A percentile compares a stretch with the other conserved stretches of the same genome.
These are phyloP conservation scores for Herpetotheres cachinnans DNA, from an alignment of 2,113 vertebrate genomes.

Conservation along the genomic window DNA sequence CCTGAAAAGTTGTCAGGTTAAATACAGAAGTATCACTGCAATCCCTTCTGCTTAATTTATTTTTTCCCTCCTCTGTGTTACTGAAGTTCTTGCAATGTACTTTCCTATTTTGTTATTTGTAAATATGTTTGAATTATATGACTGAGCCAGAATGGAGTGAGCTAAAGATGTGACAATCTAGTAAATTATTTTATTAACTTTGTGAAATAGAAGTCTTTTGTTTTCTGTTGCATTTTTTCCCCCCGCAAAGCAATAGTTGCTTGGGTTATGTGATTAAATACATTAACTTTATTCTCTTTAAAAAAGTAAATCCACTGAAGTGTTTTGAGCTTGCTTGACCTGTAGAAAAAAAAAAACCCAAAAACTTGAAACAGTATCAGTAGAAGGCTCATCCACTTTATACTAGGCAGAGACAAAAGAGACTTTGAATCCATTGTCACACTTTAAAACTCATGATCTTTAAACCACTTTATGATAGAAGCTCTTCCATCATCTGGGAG, in stretches of 20 bases:
- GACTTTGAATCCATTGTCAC: neutral
- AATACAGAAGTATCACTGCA: neutral
- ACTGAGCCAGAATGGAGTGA: neutral
- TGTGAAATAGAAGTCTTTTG: neutral
- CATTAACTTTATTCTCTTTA: neutral
- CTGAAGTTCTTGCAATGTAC: neutral
- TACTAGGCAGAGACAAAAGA: neutral
- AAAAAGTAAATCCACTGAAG: neutral
- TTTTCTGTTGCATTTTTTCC: neutral
- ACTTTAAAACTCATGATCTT: neutral
- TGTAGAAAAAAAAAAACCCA: neutral
- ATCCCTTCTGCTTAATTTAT: neutral
- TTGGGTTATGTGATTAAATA: neutral
- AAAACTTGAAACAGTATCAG: neutral
- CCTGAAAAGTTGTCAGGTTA: slow-evolving; percentile 17
- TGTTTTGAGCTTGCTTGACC: neutral
- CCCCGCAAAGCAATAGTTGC: neutral
- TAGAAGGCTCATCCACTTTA: neutral
- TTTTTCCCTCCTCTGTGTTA: neutral
- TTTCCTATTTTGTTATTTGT: neutral
- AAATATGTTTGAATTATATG: neutral
- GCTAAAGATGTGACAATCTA: neutral
- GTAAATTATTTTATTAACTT: neutral
- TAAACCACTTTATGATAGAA: neutral
- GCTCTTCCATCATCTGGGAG: neutral